These are phyloP conservation scores for Hoplostethus mediterraneus DNA, from an alignment of 2,797 vertebrate species.

Conservation along the genomic window DNA sequence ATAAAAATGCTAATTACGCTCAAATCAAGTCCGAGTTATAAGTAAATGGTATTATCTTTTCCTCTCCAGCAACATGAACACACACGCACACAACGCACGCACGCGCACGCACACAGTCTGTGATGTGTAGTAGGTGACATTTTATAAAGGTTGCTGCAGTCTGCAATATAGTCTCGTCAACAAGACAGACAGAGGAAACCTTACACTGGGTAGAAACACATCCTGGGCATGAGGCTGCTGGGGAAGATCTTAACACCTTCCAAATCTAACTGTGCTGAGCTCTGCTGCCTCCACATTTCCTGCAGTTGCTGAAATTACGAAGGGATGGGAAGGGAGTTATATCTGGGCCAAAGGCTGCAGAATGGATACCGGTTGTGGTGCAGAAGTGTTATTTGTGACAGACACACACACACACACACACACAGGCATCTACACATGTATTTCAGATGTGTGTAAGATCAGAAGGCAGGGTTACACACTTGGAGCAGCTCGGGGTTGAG, in stretches of 20 bases:
- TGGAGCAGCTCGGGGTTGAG: not conserved
- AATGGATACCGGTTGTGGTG: not conserved
- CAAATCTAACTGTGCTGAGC: constrained; percentile 19
- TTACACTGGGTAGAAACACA: constrained; percentile 22
- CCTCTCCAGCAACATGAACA: constrained; percentile 32
- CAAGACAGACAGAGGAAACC: constrained; percentile 29
- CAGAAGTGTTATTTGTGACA: not conserved
- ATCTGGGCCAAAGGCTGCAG: not conserved
- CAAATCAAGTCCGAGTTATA: constrained; percentile 2
- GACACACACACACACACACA: too few relatives aligned
- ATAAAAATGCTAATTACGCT: constrained; percentile 17
- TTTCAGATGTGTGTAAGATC: not conserved
- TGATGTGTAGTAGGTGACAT: constrained; percentile 50
- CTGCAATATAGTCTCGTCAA: constrained; percentile 42
- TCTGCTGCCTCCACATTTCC: constrained; percentile 20
- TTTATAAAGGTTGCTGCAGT: constrained; percentile 67
- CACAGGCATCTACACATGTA: not conserved
- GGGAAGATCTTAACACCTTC: constrained; percentile 21
- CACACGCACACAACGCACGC: constrained; percentile 1
- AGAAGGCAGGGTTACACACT: not conserved
- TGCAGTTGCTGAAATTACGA: not conserved
- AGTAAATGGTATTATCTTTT: constrained; percentile 25
- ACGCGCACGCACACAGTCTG: constrained; percentile 17
- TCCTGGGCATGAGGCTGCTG: constrained; percentile 4
- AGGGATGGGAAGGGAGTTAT: not conserved